Conservation (phyloP, 2,797 vertebrate species). For the Gadopsis bispinosus region DNA sequence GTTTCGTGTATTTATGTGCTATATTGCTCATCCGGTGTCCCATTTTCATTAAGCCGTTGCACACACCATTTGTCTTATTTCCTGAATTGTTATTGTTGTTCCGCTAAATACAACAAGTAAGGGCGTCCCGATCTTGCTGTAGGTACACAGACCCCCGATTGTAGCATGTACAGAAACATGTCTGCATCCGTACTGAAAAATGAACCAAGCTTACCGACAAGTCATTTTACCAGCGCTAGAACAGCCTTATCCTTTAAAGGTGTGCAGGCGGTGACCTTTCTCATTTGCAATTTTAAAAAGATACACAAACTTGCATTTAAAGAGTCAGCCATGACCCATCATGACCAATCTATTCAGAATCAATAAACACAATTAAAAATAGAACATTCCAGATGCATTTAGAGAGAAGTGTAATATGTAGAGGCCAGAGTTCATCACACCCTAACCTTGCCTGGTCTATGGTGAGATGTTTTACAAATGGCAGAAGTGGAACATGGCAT, state of each 20-base stretch:
- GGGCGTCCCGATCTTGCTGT: not conserved
- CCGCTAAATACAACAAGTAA: not conserved
- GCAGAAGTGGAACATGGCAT: not conserved
- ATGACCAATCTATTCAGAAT: constrained; percentile 26
- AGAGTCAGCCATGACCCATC: constrained; percentile 9
- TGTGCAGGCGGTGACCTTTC: constrained; percentile 4
- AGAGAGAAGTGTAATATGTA: constrained; percentile 16
- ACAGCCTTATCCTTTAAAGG: not conserved
- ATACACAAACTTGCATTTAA: not conserved
- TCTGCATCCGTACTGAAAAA: not conserved
- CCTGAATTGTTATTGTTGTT: not conserved
- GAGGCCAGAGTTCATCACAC: not conserved
- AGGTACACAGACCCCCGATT: not conserved
- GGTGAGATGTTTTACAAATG: constrained; percentile 1
- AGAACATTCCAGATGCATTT: constrained; percentile 1
- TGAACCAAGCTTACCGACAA: no score
- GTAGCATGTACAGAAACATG: not conserved
- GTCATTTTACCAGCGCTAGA: not conserved
- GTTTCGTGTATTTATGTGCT: not conserved
- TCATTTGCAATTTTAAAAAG: constrained; percentile 23
- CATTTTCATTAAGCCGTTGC: not conserved
- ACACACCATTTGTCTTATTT: not conserved
- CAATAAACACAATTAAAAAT: constrained; percentile 34
- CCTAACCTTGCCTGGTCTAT: not conserved
- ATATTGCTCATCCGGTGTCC: no score